A percentile compares a stretch with the other conserved stretches of the same genome.
Conservation (phyloP, 1,140 invertebrate genomes). For the Solenopsis fugax region DNA sequence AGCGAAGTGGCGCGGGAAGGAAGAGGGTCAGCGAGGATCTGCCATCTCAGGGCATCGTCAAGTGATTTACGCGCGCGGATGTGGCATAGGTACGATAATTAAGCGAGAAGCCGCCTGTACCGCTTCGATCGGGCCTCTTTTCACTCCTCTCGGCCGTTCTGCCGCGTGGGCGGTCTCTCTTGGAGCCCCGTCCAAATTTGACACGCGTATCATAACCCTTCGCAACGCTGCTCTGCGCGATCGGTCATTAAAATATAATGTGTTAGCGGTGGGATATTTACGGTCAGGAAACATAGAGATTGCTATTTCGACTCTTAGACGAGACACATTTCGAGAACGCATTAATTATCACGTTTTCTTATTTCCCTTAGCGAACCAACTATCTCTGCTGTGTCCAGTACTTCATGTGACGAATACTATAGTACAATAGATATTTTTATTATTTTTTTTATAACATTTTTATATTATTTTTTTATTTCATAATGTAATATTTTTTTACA, state of each 20-base stretch:
- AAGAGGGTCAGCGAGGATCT: slow-evolving; percentile 66
- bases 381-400: background rate
- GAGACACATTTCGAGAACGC: background rate
- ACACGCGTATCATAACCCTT: slow-evolving; percentile 85
- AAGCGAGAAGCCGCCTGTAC: slow-evolving; percentile 80
- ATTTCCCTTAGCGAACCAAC: background rate
- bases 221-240: slow-evolving; percentile 65
- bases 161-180: slow-evolving; percentile 83
- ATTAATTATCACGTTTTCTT: background rate
- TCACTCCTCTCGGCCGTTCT: slow-evolving; percentile 78
- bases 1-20: slow-evolving; percentile 7
- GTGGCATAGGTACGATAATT: slow-evolving; percentile 83
- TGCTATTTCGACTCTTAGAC: slow-evolving; percentile 37
- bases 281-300: slow-evolving; percentile 1
- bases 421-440: background rate
- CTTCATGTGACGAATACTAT: background rate
- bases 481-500: no score
- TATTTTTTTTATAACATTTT: background rate
- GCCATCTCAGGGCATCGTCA: slow-evolving; percentile 78
- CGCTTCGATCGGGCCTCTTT: slow-evolving; percentile 79
- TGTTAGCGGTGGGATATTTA: slow-evolving; percentile 53
- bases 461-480: no score
- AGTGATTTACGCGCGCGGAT: slow-evolving; percentile 84
- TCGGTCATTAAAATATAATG: slow-evolving; percentile 72
- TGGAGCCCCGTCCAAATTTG: slow-evolving; percentile 82